These are phyloP conservation scores for Cathartes aura DNA, from an alignment of 2,113 vertebrate genomes.

Conservation along the genomic window DNA sequence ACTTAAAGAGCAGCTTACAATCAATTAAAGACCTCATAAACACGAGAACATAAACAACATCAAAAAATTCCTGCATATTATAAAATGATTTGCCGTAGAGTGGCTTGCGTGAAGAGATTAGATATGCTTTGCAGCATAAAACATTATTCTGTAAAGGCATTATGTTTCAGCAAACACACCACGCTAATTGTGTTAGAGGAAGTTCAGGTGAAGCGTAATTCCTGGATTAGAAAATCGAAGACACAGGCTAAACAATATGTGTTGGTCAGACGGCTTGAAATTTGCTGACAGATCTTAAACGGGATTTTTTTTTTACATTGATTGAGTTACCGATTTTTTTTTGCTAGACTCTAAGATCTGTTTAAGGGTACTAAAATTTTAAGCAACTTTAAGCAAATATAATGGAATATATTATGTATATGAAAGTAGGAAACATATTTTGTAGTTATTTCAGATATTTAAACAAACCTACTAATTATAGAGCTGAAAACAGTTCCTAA, in stretches of 20 bases:
- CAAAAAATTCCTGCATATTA: slow-evolving; percentile 6
- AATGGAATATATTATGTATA: not conserved
- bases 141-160: slow-evolving; percentile 58
- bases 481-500: not conserved
- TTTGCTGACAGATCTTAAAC: not conserved
- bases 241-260: not conserved
- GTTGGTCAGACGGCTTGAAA: not conserved
- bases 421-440: not conserved
- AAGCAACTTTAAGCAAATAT: not conserved
- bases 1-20: slow-evolving; percentile 49
- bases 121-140: slow-evolving; percentile 51
- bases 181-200: slow-evolving; percentile 53
- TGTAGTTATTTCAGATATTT: not conserved
- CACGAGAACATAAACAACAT: slow-evolving; percentile 15
- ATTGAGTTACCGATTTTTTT: not conserved
- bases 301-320: not conserved
- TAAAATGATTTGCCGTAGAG: slow-evolving; percentile 41
- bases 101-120: slow-evolving; percentile 59
- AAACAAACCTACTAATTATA: not conserved
- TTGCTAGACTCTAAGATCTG: not conserved
- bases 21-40: slow-evolving; percentile 54
- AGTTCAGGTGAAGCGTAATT: slow-evolving; percentile 55
- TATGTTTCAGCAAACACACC: slow-evolving; percentile 55
- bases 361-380: not conserved
- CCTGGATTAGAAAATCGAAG: slow-evolving; percentile 20